phyloP scores from a whole-genome alignment of 2,797 vertebrate species.

The Sphaeramia orbicularis region DNA sequence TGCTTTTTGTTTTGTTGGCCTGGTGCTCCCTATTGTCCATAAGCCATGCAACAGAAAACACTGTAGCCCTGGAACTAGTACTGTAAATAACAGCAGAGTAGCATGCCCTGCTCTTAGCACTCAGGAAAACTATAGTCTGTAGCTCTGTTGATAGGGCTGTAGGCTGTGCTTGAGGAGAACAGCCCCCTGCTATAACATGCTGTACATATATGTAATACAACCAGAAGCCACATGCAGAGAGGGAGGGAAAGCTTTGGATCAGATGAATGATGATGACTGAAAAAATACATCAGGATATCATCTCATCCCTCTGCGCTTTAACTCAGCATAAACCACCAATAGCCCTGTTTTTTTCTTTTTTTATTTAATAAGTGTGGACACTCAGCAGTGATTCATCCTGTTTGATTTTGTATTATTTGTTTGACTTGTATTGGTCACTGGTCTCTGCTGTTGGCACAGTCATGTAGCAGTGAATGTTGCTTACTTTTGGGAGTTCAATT shows the following conservation, averaged over 20 bases:
- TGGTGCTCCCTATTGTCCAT: slow-evolving; percentile 48
- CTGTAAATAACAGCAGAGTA: slow-evolving; percentile 63
- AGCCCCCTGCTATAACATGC: slow-evolving; percentile 18
- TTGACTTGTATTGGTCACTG: slow-evolving; percentile 55
- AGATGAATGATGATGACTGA: slow-evolving; percentile 10
- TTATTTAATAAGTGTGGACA: slow-evolving; percentile 27
- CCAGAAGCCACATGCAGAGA: slow-evolving; percentile 13
- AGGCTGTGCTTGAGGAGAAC: slow-evolving; percentile 34
- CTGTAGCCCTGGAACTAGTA: slow-evolving; percentile 67
- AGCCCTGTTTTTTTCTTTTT: slow-evolving; percentile 27
- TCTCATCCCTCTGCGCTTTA: slow-evolving; percentile 22
- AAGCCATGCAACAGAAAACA: slow-evolving; percentile 69
- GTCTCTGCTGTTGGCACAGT: slow-evolving; percentile 67
- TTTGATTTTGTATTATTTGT: slow-evolving; percentile 39
- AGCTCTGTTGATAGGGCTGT: slow-evolving; percentile 31
- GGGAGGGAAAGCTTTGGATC: background rate
- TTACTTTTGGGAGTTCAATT: slow-evolving; percentile 69
- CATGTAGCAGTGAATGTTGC: slow-evolving; percentile 64
- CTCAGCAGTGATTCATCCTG: slow-evolving; percentile 45
- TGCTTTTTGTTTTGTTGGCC: slow-evolving; percentile 30
- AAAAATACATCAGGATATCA: slow-evolving; percentile 9
- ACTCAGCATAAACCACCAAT: slow-evolving; percentile 74
- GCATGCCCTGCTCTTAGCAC: slow-evolving; percentile 60
- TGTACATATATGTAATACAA: slow-evolving; percentile 33
- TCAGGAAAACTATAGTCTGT: slow-evolving; percentile 70